Evolutionary conservation across 2,888 invertebrate species (phyloP), one percentile per base, ranked within the genome.

Genomic region (Sympetrum striolatum): DNA sequence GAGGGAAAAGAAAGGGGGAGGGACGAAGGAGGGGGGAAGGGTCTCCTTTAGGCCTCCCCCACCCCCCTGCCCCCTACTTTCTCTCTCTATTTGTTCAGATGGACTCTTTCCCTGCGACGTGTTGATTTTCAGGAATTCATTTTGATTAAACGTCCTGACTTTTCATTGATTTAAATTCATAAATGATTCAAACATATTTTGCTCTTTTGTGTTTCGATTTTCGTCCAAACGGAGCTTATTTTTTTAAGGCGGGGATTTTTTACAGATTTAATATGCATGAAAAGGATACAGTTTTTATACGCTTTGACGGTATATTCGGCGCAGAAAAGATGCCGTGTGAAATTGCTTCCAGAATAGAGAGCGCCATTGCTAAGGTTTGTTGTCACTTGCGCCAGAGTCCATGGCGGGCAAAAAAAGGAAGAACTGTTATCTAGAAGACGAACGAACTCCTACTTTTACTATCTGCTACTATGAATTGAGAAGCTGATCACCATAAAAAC

Each of bases 91-190:
- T 86, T 86, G 86, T 86, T 86, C 86, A 86, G 86, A 86, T 86
- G 86, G 86, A 86, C 86, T 86, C 86, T 86, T 86, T 86, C 86
- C 86, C 86, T 53, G 37, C 86, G 86, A 86, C 60, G 60, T 86
- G 86, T 86, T 86, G 86, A 86, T 86, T 86, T 86, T 86, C 58
- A 86, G 58, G 86, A 86, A 86, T 86, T 86, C 86, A 86, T 86
- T 86, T 86, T 86, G 86, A 86, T 86, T 86, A 86, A 86, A 86
- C 58, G 86, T 86, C 86, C 86, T 60, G 86, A 86, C 86, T 86
- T 86, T 86, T 86, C 86, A 86, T 86, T 86, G 60, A 86, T 86
- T 86, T 86, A 86, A 86, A 86, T 86, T 86, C 86, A 86, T 86
- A 86, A 86, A 86, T 86, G 86, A 86, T 86, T 86, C 86, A 86